Evolutionary conservation across 2,888 invertebrate genomes (phyloP).

Genomic region (Prosapia bicincta): DNA sequence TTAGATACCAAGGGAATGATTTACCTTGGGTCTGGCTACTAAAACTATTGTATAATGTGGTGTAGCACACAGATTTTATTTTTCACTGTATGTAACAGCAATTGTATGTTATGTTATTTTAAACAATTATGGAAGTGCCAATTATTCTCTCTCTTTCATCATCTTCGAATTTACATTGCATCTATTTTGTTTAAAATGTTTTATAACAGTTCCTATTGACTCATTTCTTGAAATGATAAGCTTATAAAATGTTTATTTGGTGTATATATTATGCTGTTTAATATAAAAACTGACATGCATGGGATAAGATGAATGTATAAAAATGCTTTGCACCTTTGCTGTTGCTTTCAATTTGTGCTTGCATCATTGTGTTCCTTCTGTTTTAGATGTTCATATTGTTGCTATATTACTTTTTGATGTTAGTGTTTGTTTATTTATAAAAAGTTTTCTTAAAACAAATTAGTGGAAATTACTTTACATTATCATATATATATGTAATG

Average conservation of each 20-base stretch:
- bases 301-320: constrained; percentile 1
- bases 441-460: neutral
- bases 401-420: constrained; percentile 21
- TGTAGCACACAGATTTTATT: constrained; percentile 9
- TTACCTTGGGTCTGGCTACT: constrained; percentile 4
- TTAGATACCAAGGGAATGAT: constrained; percentile 10
- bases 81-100: neutral
- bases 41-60: constrained; percentile 14
- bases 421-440: constrained; percentile 7
- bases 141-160: constrained; percentile 27
- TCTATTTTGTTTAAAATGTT: neutral
- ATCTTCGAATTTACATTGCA: neutral
- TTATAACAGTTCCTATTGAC: neutral
- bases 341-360: neutral
- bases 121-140: constrained; percentile 24
- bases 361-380: neutral
- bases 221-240: neutral
- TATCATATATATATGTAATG: no score
- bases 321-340: neutral
- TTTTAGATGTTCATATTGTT: constrained; percentile 5
- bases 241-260: neutral
- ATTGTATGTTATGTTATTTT: neutral
- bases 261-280: neutral
- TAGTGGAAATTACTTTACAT: neutral
- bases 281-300: neutral